Conservation (phyloP, 2,113 vertebrate genomes). For the Columbina picui region DNA sequence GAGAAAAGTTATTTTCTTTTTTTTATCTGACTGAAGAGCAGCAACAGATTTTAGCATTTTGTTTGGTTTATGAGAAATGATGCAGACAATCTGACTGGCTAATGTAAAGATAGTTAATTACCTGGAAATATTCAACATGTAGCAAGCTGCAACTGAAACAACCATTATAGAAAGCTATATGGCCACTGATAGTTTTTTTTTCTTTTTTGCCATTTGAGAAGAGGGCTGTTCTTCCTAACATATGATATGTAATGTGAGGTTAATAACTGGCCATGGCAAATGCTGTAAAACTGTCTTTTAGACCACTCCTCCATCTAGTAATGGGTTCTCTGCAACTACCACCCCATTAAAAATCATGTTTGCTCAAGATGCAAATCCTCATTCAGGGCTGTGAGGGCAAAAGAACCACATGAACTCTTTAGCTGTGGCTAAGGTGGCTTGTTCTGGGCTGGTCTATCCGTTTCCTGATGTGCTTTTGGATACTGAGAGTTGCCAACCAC, state of each 20-base stretch:
- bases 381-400: background rate
- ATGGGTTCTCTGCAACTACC: background rate
- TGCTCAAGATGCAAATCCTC: background rate
- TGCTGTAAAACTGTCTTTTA: background rate
- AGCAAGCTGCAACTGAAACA: background rate
- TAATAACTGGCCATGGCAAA: background rate
- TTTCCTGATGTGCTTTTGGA: background rate
- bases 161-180: background rate
- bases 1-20: background rate
- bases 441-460: background rate
- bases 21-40: background rate
- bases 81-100: background rate
- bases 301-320: background rate
- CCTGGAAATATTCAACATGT: background rate
- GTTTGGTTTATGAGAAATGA: background rate
- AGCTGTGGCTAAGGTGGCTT: background rate
- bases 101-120: background rate
- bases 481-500: rapidly evolving
- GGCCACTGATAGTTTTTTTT: background rate
- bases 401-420: background rate
- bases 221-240: background rate
- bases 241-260: background rate
- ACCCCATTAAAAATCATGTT: background rate
- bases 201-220: background rate
- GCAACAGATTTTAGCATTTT: background rate